Evolutionary conservation across 2,888 invertebrate species (phyloP).

Genomic region (Selenia dentaria): DNA sequence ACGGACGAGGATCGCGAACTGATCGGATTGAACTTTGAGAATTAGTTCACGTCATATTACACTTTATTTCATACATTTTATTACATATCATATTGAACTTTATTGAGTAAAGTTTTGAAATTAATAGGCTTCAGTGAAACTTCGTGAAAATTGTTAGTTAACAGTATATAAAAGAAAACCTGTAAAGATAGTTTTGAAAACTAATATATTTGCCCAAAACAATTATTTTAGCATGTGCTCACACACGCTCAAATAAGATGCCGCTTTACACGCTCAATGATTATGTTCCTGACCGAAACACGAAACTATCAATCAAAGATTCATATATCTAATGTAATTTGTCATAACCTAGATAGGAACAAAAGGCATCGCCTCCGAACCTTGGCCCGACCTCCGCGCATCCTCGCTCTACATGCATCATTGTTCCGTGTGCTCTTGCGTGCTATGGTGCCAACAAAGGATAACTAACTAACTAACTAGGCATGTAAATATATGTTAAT

Average conservation of each 20-base stretch:
- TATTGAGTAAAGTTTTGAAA: too few relatives aligned
- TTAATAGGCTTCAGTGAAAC: too few relatives aligned
- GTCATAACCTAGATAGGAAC: slow-evolving; percentile 50
- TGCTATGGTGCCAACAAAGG: slow-evolving; percentile 5
- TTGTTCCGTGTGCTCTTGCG: slow-evolving; percentile 40
- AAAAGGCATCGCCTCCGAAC: slow-evolving; percentile 69
- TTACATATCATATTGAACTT: too few relatives aligned
- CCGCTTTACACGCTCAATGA: too few relatives aligned
- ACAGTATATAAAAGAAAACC: too few relatives aligned
- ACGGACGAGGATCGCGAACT: slow-evolving; percentile 49
- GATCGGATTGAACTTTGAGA: slow-evolving; percentile 39
- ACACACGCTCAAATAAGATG: too few relatives aligned
- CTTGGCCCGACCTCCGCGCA: slow-evolving; percentile 79
- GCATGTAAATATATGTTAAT: not conserved
- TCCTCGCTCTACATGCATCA: slow-evolving; percentile 76
- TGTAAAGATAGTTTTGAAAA: too few relatives aligned
- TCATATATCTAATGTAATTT: slow-evolving; percentile 7
- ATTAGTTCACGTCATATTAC: slow-evolving; percentile 42
- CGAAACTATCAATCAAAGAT: not conserved
- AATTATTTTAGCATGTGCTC: too few relatives aligned
- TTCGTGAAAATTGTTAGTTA: too few relatives aligned
- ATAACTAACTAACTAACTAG: not conserved
- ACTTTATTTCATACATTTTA: too few relatives aligned
- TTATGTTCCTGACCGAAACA: not conserved
- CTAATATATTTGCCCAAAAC: too few relatives aligned